Evolutionary conservation across 2,113 vertebrate genomes (phyloP), one percentile per base, ranked within the genome.

Genomic region (Gymnogyps californianus): DNA sequence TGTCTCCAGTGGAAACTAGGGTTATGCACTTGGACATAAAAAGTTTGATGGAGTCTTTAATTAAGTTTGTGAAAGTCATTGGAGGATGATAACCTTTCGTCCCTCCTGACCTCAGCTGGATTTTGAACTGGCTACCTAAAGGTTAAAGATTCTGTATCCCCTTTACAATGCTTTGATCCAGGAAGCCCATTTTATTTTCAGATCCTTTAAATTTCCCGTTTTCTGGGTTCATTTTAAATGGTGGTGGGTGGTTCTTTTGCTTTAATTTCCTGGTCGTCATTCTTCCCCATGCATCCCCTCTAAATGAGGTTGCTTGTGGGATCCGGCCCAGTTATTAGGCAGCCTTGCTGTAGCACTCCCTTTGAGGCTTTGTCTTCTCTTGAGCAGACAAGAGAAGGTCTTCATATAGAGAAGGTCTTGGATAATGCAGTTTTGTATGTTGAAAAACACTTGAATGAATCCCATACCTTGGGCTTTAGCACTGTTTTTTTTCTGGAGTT

Each of bases 111-210:
- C 92, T 83, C 75, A 74, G 51, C 46, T 91, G 94, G 84, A 77
- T 97, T 96, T 94, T 89, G 94, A 97, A 93, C 92, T 93, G 91
- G 87, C 71, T 95, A 91, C 66, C 49, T 75, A 90, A 85, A 96
- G 93, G 81, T 97, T 95, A 94, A 93, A 91, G 83, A 94, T 92
- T 94, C 78, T 93, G 11, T 87, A 70, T 89, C 83, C 51, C 22
- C 51, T 96, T 93, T 57, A 40, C 76, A 87, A 49, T 11, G 13
- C 83, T 95, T 97, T 97, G 94, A 96, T 95, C 89, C 91, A 74
- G 81, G 80, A 95, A 94, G 17, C 18, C 54, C 70, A 65, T 94
- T 94, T 93, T 91, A 66, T 94, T 95, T 96, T 83, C 36, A 85
- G 74, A 94, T 96, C 81, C 81, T 88, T 87, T 69, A 96, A 91